Conservation (phyloP, 2,113 vertebrate genomes). For the Phasianus colchicus region DNA sequence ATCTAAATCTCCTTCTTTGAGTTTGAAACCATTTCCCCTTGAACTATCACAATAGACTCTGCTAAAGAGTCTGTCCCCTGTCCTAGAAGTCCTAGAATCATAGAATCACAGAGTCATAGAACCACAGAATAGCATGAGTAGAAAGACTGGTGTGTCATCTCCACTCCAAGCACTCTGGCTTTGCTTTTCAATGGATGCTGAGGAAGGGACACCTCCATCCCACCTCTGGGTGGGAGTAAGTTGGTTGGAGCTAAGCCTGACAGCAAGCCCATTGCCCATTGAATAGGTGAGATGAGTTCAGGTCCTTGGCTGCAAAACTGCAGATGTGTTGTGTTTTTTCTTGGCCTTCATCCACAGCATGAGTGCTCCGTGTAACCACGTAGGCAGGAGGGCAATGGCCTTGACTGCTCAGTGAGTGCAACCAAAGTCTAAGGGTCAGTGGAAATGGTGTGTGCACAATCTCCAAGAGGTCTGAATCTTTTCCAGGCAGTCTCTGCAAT, state of each 20-base stretch:
- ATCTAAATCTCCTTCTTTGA: too few species aligned
- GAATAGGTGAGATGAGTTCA: neutral
- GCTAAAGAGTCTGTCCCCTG: too few species aligned
- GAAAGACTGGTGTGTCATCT: neutral
- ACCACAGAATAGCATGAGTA: neutral
- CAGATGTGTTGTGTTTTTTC: neutral
- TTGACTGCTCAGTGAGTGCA: neutral
- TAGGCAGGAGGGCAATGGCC: neutral
- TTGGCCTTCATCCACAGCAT: neutral
- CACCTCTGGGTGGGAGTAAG: neutral
- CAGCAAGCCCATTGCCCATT: neutral
- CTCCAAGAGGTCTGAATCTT: neutral
- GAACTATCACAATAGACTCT: too few species aligned
- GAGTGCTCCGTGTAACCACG: neutral
- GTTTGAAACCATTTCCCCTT: too few species aligned
- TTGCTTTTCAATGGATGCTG: neutral
- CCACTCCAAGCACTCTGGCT: rapidly evolving
- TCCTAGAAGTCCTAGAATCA: too few species aligned
- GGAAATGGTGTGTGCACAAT: rapidly evolving
- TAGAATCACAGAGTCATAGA: too few species aligned
- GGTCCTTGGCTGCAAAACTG: neutral
- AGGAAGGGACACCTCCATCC: neutral
- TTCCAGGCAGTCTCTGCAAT: neutral
- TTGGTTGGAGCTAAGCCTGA: neutral
- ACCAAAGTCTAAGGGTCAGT: neutral